These are phyloP conservation scores for Nephrotoma appendiculata DNA, from an alignment of 2,888 invertebrate genomes.

Conservation along the genomic window DNA sequence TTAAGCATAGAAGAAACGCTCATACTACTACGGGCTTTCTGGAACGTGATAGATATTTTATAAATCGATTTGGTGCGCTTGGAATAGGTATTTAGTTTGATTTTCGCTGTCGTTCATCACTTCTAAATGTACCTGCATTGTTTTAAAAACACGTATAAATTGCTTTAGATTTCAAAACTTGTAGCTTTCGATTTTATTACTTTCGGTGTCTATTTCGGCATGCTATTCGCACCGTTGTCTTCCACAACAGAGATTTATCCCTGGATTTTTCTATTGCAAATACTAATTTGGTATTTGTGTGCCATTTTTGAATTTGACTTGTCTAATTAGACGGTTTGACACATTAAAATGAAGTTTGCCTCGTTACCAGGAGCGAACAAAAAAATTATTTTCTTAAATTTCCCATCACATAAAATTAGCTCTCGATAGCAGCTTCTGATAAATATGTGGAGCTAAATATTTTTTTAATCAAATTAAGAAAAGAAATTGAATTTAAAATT, in stretches of 20 bases:
- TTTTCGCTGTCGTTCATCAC: slow-evolving; percentile 24
- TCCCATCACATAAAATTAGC: too few species aligned
- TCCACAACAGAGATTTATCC: slow-evolving; percentile 50
- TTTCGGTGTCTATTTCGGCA: slow-evolving; percentile 40
- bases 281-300: slow-evolving; percentile 44
- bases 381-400: too few species aligned
- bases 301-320: too few species aligned
- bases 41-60: neutral
- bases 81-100: slow-evolving; percentile 16
- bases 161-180: slow-evolving; percentile 45
- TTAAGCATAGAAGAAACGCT: slow-evolving; percentile 31
- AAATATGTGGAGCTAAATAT: too few species aligned
- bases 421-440: too few species aligned
- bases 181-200: slow-evolving; percentile 39
- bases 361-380: too few species aligned
- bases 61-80: neutral
- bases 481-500: too few species aligned
- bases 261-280: slow-evolving; percentile 51
- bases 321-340: too few species aligned
- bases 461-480: too few species aligned
- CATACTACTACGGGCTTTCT: slow-evolving; percentile 10
- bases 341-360: too few species aligned
- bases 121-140: slow-evolving; percentile 36
- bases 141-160: slow-evolving; percentile 45
- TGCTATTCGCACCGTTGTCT: slow-evolving; percentile 48